Base-by-base conservation (phyloP, 2,888 invertebrate genomes). In the Didymodactylos carnosus region DNA sequence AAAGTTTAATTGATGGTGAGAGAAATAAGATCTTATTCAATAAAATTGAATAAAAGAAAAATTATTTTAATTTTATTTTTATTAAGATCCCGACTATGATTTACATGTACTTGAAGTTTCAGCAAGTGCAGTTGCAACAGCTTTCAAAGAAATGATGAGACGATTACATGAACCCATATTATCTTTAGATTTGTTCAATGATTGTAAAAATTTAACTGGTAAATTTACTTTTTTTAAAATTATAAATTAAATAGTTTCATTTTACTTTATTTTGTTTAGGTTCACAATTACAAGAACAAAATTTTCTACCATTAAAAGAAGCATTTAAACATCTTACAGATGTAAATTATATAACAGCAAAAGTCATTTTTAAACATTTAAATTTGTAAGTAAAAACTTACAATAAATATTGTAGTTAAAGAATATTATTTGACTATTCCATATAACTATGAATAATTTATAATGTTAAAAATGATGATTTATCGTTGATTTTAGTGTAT, bases 111-210 rank as follows among this genome's bases (percentile, higher is more conserved):
- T 94, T 78, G 93, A 94, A 79, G 91, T 94, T 81, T 94, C 94
- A 8, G 93, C 97, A 75, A 95, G 94, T 84, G 94, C 94, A 8
- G 93, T 94, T 2, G 95, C 94, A 39, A 95, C 95, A 16, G 94
- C 94, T 70, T 86, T 97, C 25, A 97, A 97, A 84, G 93, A 93
- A 81, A 95, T 94, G 86, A 92, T 97, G 84, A 91, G 91, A 0
- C 93, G 94, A 84, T 88, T 92, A 79, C 86, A 92, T 78, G 94
- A 94, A 72, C 92, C 94, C 1, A 85, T 97, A 1, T 89, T 97
- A 74, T 93, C 94, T 76, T 89, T 90, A 78, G 88, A 89, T 76
- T 89, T 91, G 76, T 93, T 94, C 88, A 88, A 88, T 75, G 91
- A 93, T 83, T 86, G 94, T 71, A 92, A 92, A 80, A 91, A 92